phyloP scores from a whole-genome alignment of 2,113 vertebrate species.

The Scatophagus argus region DNA sequence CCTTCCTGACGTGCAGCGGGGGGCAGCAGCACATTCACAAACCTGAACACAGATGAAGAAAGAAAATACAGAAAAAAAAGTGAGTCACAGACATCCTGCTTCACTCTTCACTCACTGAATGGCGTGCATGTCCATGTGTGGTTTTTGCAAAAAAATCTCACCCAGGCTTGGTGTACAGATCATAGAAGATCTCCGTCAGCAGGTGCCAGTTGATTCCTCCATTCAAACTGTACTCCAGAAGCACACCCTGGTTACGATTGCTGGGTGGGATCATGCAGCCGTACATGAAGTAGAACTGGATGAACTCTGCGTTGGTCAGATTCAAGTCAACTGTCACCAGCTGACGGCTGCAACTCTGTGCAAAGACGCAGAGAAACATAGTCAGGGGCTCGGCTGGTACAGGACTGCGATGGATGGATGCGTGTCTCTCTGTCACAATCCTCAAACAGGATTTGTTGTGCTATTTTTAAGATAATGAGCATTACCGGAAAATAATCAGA shows the following conservation, averaged over 20 bases:
- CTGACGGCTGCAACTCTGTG: constrained; percentile 93
- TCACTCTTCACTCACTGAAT: not conserved
- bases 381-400: too few species aligned
- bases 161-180: constrained; percentile 98
- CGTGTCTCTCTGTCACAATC: not conserved
- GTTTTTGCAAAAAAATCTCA: constrained; percentile 61
- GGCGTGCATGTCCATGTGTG: not conserved
- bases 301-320: constrained; percentile 95
- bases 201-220: constrained; percentile 96
- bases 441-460: not conserved
- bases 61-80: not conserved
- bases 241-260: constrained; percentile 95
- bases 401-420: not conserved
- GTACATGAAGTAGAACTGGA: constrained; percentile 99
- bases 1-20: constrained; percentile 89
- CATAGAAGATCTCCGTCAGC: constrained; percentile 97
- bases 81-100: not conserved
- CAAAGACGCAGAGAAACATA: constrained; percentile 4
- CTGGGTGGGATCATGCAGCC: constrained; percentile 95
- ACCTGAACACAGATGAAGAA: constrained; percentile 79
- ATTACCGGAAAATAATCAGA: not conserved
- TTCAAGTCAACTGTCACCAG: constrained; percentile 96
- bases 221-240: constrained; percentile 96
- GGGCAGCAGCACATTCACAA: constrained; percentile 97
- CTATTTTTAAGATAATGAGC: not conserved